A percentile compares a stretch with the other conserved stretches of the same genome.
Evolutionary conservation across 30 jellyfish, hydroid and myxozoan genomes (phyloP).

Genomic region (Phacellophora camtschatica): DNA sequence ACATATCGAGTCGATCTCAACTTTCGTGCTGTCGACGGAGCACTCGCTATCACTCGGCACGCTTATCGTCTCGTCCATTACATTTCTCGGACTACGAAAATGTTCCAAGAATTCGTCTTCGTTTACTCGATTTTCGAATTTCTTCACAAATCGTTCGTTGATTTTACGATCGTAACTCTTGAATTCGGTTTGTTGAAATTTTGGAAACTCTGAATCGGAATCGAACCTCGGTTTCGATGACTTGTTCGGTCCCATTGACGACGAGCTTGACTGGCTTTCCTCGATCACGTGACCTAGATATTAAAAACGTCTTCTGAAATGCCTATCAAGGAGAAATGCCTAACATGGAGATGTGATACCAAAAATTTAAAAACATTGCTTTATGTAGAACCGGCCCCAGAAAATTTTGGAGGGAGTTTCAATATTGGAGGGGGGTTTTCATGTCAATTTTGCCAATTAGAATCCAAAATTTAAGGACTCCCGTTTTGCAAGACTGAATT

Average conservation of each 20-base stretch:
- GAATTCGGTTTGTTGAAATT: background rate
- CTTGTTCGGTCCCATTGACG: background rate
- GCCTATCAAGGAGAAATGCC: background rate
- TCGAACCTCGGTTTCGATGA: constrained; percentile 34
- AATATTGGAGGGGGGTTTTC: no score
- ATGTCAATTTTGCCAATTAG: no score
- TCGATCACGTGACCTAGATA: constrained; percentile 11
- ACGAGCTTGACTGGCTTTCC: background rate
- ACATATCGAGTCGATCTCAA: constrained; percentile 50
- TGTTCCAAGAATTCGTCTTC: constrained; percentile 33
- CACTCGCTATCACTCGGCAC: constrained; percentile 62
- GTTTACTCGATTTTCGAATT: constrained; percentile 16
- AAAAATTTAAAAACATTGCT: no score
- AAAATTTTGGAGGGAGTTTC: no score
- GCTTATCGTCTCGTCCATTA: constrained; percentile 18
- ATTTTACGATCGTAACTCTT: constrained; percentile 1
- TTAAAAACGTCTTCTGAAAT: background rate
- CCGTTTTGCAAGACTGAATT: no score
- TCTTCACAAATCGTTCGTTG: constrained; percentile 7
- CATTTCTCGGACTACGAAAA: background rate
- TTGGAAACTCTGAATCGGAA: constrained; percentile 10
- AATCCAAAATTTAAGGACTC: no score
- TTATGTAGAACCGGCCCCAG: no score
- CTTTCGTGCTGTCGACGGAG: constrained; percentile 55
- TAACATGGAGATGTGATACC: no score